These are phyloP conservation scores for Scrobipalpa costella DNA, from an alignment of 2,888 invertebrate genomes.

Conservation along the genomic window DNA sequence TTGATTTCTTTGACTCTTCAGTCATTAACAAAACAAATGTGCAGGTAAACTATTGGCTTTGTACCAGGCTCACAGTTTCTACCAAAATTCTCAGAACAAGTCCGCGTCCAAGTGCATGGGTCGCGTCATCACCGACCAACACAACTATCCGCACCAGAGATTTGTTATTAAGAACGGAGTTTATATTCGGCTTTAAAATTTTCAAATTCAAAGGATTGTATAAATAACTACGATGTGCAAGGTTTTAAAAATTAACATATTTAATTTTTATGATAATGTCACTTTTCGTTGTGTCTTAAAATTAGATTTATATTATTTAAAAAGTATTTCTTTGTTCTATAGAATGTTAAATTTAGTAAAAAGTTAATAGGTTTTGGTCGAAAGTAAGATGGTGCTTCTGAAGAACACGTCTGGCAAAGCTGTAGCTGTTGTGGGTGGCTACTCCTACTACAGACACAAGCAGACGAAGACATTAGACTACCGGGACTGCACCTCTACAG, in stretches of 20 bases:
- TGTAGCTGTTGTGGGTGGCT: not conserved
- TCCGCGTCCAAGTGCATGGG: slow-evolving; percentile 19
- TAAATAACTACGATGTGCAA: not conserved
- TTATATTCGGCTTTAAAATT: slow-evolving; percentile 8
- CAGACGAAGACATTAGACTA: not conserved
- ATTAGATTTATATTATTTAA: no score
- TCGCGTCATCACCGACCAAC: slow-evolving; percentile 25
- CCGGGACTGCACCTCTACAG: not conserved
- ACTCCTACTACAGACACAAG: not conserved
- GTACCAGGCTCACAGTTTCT: slow-evolving; percentile 12
- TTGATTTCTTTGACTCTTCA: no score
- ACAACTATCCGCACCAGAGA: slow-evolving; percentile 32
- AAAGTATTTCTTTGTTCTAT: no score
- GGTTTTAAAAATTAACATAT: no score
- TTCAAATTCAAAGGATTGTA: no score
- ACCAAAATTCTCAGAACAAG: not conserved
- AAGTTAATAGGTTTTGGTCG: no score
- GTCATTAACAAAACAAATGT: no score
- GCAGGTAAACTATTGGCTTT: not conserved
- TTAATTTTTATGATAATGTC: no score
- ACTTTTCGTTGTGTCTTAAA: no score
- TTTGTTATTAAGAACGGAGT: slow-evolving; percentile 32
- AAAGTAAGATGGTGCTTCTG: not conserved
- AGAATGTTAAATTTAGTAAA: no score
- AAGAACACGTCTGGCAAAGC: not conserved